Conservation (phyloP, 1,140 invertebrate genomes). For the Papilio polytes region DNA sequence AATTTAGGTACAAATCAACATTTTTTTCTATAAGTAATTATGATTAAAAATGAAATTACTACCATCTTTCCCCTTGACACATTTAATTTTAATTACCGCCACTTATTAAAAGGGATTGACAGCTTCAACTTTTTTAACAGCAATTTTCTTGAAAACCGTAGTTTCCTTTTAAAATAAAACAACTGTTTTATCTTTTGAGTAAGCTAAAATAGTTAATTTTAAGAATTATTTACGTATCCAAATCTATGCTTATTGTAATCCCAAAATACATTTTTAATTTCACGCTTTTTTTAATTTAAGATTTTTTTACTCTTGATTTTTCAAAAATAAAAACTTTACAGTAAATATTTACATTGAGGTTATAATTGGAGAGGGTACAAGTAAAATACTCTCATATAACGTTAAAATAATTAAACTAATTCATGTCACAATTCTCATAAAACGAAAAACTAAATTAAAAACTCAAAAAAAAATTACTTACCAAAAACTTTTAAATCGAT, state of each 20-base stretch:
- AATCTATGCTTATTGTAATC: too few species aligned
- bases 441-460: neutral
- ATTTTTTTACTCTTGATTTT: too few species aligned
- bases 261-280: too few species aligned
- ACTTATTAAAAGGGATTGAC: neutral
- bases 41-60: neutral
- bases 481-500: constrained; percentile 65
- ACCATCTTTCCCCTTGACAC: neutral
- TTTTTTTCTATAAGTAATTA: constrained; percentile 6
- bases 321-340: too few species aligned
- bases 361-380: too few species aligned
- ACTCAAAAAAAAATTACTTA: constrained; percentile 51
- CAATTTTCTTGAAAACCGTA: neutral
- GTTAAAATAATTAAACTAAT: too few species aligned
- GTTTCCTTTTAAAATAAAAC: neutral
- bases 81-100: neutral
- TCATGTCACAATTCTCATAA: neutral
- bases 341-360: too few species aligned
- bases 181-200: neutral
- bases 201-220: neutral
- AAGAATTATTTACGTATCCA: too few species aligned
- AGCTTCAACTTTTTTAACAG: neutral
- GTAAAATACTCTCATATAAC: too few species aligned
- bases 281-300: too few species aligned
- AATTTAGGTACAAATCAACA: neutral